phyloP scores from a whole-genome alignment of 1,140 invertebrate genomes.

The Ceratosolen solmsi region DNA sequence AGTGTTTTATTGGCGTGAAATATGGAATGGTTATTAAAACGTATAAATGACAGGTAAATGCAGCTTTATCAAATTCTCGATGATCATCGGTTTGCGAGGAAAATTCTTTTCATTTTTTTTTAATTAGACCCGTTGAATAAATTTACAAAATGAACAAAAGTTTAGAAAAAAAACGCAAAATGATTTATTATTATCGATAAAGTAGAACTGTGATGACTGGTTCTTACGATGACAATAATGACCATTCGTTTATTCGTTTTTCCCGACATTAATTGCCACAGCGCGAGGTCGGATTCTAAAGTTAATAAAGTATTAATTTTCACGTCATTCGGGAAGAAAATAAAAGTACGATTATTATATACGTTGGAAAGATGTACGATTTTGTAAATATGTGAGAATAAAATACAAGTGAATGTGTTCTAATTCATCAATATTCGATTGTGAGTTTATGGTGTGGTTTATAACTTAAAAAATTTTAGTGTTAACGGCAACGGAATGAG shows the following conservation, averaged over 20 bases:
- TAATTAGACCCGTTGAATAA: constrained; percentile 2
- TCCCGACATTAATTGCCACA: constrained; percentile 9
- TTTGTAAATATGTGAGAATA: constrained; percentile 22
- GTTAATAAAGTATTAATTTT: neutral
- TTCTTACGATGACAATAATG: constrained; percentile 71
- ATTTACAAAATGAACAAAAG: neutral
- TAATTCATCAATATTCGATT: neutral
- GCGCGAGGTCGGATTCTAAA: neutral
- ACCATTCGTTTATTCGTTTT: constrained; percentile 58
- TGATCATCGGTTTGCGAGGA: neutral
- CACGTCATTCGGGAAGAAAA: neutral
- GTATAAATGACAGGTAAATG: neutral
- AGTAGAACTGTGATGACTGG: constrained; percentile 50
- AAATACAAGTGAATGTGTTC: neutral
- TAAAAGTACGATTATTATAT: neutral
- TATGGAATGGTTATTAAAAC: constrained; percentile 5
- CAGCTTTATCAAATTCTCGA: constrained; percentile 22
- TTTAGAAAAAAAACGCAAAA: neutral
- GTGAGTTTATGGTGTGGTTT: neutral
- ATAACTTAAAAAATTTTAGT: neutral
- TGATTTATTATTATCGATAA: neutral
- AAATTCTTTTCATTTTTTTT: constrained; percentile 18
- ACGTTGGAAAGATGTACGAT: constrained; percentile 3
- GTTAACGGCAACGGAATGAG: neutral
- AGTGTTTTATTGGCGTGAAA: constrained; percentile 9